Percentiles rank a stretch among this genome's conserved stretches.
Evolutionary conservation across 2,797 vertebrate genomes (phyloP).

Genomic region (Sebastes diploproa): DNA sequence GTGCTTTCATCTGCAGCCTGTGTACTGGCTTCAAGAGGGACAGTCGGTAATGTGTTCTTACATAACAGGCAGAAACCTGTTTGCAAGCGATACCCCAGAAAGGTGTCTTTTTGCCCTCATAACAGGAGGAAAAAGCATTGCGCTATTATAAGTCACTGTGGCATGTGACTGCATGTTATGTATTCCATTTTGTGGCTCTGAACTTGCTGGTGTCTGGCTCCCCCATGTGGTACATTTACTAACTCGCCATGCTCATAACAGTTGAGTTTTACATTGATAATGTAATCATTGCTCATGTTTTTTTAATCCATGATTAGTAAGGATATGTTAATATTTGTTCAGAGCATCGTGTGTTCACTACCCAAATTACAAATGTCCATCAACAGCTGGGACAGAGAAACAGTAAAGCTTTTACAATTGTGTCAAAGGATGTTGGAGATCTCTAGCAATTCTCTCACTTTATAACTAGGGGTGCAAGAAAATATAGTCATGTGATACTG

Average conservation of each 20-base stretch:
- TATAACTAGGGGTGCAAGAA: too few species aligned
- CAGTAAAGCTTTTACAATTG: neutral
- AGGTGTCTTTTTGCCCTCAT: neutral
- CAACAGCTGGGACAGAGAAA: neutral
- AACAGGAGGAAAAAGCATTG: slow-evolving; percentile 18
- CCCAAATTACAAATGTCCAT: neutral
- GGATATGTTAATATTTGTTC: neutral
- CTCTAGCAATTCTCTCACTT: neutral
- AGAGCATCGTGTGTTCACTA: neutral
- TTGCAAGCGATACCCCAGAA: neutral
- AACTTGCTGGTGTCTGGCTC: slow-evolving; percentile 49
- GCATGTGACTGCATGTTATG: slow-evolving; percentile 48
- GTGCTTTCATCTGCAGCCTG: neutral
- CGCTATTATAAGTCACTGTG: slow-evolving; percentile 40
- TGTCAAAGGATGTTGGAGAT: neutral
- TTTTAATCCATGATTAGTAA: neutral
- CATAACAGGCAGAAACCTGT: neutral
- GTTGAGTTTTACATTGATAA: neutral
- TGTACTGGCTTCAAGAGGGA: neutral
- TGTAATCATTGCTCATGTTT: neutral
- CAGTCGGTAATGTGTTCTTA: neutral
- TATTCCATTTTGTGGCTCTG: slow-evolving; percentile 1
- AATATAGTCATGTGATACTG: too few species aligned
- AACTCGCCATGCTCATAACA: neutral
- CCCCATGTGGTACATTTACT: slow-evolving; percentile 59